These are phyloP conservation scores for Eubucco bourcierii DNA, from an alignment of 2,113 vertebrate genomes.

Conservation along the genomic window DNA sequence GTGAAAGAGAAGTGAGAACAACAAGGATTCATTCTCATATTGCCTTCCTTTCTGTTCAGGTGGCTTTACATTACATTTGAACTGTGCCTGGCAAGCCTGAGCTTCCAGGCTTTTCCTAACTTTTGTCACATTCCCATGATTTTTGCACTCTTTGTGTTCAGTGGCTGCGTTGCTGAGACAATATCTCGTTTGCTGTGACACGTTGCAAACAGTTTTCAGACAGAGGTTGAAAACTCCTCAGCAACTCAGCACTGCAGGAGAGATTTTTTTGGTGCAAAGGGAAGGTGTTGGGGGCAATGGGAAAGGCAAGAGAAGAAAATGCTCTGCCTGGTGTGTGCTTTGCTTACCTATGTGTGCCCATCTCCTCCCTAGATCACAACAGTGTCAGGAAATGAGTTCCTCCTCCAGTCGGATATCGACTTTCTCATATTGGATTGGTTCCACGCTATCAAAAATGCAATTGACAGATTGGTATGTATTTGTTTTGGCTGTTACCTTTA, in stretches of 20 bases:
- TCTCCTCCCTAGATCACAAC: constrained; percentile 81
- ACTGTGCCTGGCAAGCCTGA: neutral
- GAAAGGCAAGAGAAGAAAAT: neutral
- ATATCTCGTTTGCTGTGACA: constrained; percentile 72
- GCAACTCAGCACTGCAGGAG: constrained; percentile 36
- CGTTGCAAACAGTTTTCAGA: constrained; percentile 61
- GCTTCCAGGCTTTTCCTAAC: constrained; percentile 36
- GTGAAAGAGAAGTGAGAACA: constrained; percentile 24
- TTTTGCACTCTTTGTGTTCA: constrained; percentile 47
- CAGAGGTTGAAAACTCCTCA: constrained; percentile 59
- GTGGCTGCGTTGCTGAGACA: constrained; percentile 68
- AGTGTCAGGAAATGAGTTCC: constrained; percentile 83
- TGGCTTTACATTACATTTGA: constrained; percentile 35
- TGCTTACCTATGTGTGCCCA: constrained; percentile 59
- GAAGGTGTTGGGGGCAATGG: neutral
- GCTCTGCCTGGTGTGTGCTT: neutral
- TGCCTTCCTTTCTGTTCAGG: constrained; percentile 20
- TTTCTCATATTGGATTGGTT: constrained; percentile 87
- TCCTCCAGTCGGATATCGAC: constrained; percentile 86
- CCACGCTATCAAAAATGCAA: constrained; percentile 85
- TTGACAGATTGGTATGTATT: constrained; percentile 87
- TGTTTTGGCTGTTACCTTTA: constrained; percentile 78
- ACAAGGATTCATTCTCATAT: constrained; percentile 16
- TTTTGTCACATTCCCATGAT: constrained; percentile 31
- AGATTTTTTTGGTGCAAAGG: constrained; percentile 29